Conservation (phyloP, 2,888 invertebrate genomes). For the Amphipyra berbera region DNA sequence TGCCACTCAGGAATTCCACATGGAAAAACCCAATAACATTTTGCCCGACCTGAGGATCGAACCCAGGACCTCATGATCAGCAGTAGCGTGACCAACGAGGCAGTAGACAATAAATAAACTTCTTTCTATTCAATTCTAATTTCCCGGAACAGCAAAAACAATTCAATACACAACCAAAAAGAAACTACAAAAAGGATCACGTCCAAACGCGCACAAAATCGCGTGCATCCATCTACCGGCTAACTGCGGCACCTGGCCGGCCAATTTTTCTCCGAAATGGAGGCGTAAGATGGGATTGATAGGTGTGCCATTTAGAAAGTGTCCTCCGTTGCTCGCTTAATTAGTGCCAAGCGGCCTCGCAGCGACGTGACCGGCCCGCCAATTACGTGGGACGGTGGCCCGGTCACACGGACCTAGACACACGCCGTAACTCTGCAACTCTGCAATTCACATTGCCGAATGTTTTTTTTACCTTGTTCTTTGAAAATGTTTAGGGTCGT, state of each 20-base stretch:
- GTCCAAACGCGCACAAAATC: conserved; percentile 12
- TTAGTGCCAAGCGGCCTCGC: conserved; percentile 57
- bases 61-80: too few relatives aligned
- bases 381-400: conserved; percentile 40
- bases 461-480: conserved; percentile 28
- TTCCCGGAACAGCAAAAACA: conserved; percentile 11
- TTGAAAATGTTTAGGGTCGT: conserved; percentile 9
- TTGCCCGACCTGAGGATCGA: too few relatives aligned
- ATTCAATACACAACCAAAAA: conserved; percentile 24
- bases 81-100: too few relatives aligned
- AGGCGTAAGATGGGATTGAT: conserved; percentile 69
- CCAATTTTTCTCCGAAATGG: conserved; percentile 64
- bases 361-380: conserved; percentile 57
- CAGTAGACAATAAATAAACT: too few relatives aligned
- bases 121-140: too few relatives aligned
- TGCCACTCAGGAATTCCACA: too few relatives aligned
- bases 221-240: conserved; percentile 46
- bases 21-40: too few relatives aligned
- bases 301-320: conserved; percentile 64
- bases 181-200: conserved; percentile 40
- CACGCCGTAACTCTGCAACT: conserved; percentile 38
- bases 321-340: conserved; percentile 61
- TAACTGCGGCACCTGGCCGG: conserved; percentile 48
- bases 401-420: not conserved
- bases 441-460: conserved; percentile 28